Percentiles rank a stretch among this genome's conserved stretches.
Evolutionary conservation across 2,888 invertebrate species (phyloP).

Genomic region (Coelinius sp.): DNA sequence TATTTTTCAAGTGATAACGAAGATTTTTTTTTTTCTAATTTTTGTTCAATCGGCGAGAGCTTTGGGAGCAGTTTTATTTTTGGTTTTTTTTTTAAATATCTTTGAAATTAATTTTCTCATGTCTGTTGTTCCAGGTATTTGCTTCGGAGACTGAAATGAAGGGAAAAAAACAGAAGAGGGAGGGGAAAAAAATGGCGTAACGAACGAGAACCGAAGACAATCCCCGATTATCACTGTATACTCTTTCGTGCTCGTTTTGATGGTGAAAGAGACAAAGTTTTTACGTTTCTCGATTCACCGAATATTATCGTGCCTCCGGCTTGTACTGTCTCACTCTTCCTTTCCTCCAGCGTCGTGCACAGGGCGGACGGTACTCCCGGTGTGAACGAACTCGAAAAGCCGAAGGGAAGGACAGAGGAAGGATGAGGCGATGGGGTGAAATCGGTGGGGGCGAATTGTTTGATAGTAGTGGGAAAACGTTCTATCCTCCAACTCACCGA

Average conservation of each 20-base stretch:
- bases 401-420: constrained; percentile 25
- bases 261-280: constrained; percentile 45
- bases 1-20: neutral
- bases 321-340: constrained; percentile 38
- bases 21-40: neutral
- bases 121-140: constrained; percentile 22
- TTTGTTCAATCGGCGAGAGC: neutral
- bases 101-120: constrained; percentile 27
- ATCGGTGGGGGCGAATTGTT: constrained; percentile 4
- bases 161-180: constrained; percentile 8
- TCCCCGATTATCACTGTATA: constrained; percentile 32
- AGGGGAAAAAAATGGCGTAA: neutral
- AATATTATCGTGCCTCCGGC: constrained; percentile 56
- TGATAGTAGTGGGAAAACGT: constrained; percentile 41
- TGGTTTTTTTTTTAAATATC: neutral
- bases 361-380: constrained; percentile 46
- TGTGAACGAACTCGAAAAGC: constrained; percentile 61
- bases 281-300: constrained; percentile 50
- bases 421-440: neutral
- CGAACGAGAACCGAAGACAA: constrained; percentile 22
- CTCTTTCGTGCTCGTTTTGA: constrained; percentile 20
- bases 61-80: neutral
- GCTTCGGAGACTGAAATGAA: constrained; percentile 10
- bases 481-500: constrained; percentile 32
- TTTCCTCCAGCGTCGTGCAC: constrained; percentile 36